These are phyloP conservation scores for Acanthisitta chloris DNA, from an alignment of 2,113 vertebrate species.

Conservation along the genomic window DNA sequence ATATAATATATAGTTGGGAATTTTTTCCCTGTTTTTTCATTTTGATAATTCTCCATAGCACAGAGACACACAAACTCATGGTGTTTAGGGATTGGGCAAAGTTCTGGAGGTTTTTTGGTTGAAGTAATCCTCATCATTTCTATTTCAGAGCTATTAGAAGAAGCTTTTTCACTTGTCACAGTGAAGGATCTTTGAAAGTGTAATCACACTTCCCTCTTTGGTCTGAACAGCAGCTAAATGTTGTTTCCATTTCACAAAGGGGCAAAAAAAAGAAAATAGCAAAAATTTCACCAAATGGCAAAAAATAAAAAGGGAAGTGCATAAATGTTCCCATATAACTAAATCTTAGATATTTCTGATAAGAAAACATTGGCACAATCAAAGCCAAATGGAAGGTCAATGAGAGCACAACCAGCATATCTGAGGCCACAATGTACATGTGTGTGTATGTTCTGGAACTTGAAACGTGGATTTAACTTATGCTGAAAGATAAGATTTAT, in stretches of 20 bases:
- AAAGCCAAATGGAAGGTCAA: background rate
- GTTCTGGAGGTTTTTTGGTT: background rate
- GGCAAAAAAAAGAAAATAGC: too few species aligned
- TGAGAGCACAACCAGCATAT: background rate
- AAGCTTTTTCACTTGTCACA: background rate
- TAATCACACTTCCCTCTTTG: background rate
- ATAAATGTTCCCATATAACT: background rate
- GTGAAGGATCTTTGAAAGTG: background rate
- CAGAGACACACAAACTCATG: background rate
- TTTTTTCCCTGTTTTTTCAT: background rate
- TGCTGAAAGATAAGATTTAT: background rate
- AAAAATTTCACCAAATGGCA: background rate
- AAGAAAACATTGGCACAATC: background rate
- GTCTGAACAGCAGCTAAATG: background rate
- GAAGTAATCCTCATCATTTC: background rate
- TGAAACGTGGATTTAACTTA: background rate
- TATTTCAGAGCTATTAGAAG: background rate
- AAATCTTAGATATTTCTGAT: background rate
- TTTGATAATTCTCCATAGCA: background rate
- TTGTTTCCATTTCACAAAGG: too few species aligned
- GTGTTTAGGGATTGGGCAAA: background rate
- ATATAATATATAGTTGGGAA: fast-evolving
- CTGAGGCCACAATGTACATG: background rate
- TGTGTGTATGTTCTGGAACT: background rate
- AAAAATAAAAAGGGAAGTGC: background rate